Base-by-base conservation (phyloP, 2,113 vertebrate genomes). In the Phalacrocorax brasilianus region DNA sequence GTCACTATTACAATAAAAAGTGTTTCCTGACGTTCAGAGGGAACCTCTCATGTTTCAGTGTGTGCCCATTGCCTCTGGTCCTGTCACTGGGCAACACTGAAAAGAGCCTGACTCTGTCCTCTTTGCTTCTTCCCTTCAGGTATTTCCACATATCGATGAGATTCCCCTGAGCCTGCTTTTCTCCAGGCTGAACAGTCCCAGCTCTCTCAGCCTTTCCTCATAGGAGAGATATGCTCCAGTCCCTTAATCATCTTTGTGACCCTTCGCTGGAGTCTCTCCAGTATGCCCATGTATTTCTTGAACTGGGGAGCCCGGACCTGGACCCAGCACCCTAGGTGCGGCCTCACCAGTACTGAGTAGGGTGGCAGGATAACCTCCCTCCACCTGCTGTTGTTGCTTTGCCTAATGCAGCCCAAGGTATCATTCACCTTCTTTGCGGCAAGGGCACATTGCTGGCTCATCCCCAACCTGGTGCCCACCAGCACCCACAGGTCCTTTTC, bases 341-440 rank as follows among this genome's bases (percentile, higher is more conserved):
- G 40, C 40, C 45, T 22, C 70, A 23, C 7, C 35, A 33, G 24
- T 0, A 35, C 47, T 16, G 32, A 58, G 66, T 3, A 78, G 56
- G 79, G 19, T 5, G 35, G 12, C 38, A 71, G n/a, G 38, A 74
- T 38, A 42, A 8, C 5, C 30, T 44, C 17, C 15, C 49, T 38
- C 6, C 1, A 56, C 44, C 67, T 11, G 21, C 14, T 13, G 52
- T 11, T 35, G 12, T 6, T 8, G 9, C 11, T 67, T 59, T 52
- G 30, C 19, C 32, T 33, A 13, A 19, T 2, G 30, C 22, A 44
- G 14, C 21, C 35, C 52, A 44, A 52, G 24, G 11, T 4, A 53
- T 6, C 11, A 1, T 27, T 50, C 63, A 32, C n/a, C 17, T 32
- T 58, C 50, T 53, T 9, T 24, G 15, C 0, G 0, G 9, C 65